These are phyloP conservation scores for Troides aeacus DNA, from an alignment of 2,888 invertebrate species.

Conservation along the genomic window DNA sequence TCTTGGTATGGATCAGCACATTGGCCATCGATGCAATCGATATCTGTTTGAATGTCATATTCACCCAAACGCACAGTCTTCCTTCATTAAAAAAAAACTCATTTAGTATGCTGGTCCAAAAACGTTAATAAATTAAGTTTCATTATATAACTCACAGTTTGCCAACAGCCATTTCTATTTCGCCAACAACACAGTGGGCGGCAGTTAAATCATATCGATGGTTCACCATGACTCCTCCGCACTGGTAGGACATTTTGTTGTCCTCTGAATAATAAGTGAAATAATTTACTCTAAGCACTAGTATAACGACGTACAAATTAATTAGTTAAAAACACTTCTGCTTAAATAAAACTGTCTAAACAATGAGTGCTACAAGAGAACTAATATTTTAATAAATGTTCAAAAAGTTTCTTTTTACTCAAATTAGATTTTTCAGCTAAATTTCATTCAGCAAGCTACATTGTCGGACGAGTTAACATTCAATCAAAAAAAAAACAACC, in stretches of 20 bases:
- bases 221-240: slow-evolving; percentile 82
- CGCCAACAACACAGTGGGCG: slow-evolving; percentile 81
- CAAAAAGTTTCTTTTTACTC: too few relatives aligned
- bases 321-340: background rate
- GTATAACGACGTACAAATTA: background rate
- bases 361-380: too few relatives aligned
- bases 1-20: slow-evolving; percentile 85
- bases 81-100: slow-evolving; percentile 46
- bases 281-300: background rate
- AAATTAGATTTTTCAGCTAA: too few relatives aligned
- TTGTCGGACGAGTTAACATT: too few relatives aligned
- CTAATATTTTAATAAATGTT: too few relatives aligned
- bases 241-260: slow-evolving; percentile 68
- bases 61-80: slow-evolving; percentile 82
- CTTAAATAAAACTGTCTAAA: background rate
- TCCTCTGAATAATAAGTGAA: slow-evolving; percentile 5
- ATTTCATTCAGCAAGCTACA: too few relatives aligned
- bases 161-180: slow-evolving; percentile 67
- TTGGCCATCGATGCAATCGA: slow-evolving; percentile 78
- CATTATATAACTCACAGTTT: slow-evolving; percentile 71
- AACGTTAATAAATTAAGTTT: background rate
- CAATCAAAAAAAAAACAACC: too few relatives aligned
- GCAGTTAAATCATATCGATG: slow-evolving; percentile 81
- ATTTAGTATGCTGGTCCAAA: too few relatives aligned
- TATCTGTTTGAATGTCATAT: slow-evolving; percentile 80